Evolutionary conservation across 1,140 invertebrate genomes (phyloP).

Genomic region (Probaryconus sp.): DNA sequence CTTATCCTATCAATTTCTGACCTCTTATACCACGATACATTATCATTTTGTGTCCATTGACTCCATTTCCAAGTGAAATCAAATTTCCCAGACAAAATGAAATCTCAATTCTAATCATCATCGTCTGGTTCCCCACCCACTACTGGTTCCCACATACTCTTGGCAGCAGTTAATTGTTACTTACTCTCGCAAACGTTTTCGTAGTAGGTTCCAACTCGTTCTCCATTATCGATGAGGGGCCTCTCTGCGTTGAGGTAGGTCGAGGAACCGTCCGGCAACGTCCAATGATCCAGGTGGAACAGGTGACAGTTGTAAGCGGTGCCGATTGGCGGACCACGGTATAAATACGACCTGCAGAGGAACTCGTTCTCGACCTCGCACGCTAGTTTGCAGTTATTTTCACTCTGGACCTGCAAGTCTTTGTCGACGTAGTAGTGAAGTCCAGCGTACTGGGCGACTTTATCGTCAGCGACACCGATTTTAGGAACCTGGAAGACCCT

Average conservation of each 20-base stretch:
- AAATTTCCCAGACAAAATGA: no score
- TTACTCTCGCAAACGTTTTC: slow-evolving; percentile 92
- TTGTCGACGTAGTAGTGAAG: slow-evolving; percentile 96
- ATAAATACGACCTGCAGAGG: slow-evolving; percentile 93
- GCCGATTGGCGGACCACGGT: slow-evolving; percentile 86
- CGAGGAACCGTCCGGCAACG: slow-evolving; percentile 92
- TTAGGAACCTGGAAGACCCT: slow-evolving; percentile 87
- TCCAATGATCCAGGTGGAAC: slow-evolving; percentile 95
- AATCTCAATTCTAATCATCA: no score
- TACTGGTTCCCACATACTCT: no score
- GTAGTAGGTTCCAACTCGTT: slow-evolving; percentile 91
- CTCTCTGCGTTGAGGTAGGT: slow-evolving; percentile 92
- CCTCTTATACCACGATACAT: no score
- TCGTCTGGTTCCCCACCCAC: no score
- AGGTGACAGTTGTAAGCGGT: slow-evolving; percentile 92
- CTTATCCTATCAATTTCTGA: no score
- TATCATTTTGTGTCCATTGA: no score
- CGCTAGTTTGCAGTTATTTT: slow-evolving; percentile 90
- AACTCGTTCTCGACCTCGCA: slow-evolving; percentile 96
- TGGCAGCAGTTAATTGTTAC: no score
- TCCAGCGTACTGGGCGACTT: slow-evolving; percentile 93
- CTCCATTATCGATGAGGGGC: slow-evolving; percentile 93
- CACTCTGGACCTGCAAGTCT: slow-evolving; percentile 89
- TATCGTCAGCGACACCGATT: slow-evolving; percentile 92
- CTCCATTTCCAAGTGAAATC: no score